Conservation (phyloP, 2,888 invertebrate genomes). For the Drosophila kokeensis region DNA sequence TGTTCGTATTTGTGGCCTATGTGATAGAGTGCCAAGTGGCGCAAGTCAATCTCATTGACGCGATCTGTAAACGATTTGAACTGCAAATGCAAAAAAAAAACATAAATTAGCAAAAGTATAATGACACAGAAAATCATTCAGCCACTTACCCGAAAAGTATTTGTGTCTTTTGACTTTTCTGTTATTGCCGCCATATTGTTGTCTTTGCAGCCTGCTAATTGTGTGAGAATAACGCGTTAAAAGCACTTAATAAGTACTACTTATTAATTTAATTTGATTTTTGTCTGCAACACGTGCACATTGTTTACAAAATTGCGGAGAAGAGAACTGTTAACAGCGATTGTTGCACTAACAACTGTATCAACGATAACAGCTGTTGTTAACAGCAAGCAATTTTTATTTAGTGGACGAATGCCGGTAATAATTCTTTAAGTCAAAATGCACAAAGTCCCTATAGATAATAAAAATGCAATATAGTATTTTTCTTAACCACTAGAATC, state of each 20-base stretch:
- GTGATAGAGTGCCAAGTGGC: conserved; percentile 92
- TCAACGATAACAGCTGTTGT: neutral
- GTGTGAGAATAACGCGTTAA: neutral
- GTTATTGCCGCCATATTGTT: conserved; percentile 58
- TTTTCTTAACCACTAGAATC: neutral
- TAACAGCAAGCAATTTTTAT: neutral
- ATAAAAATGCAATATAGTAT: neutral
- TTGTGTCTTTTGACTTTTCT: conserved; percentile 89
- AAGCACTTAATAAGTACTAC: neutral
- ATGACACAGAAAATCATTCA: conserved; percentile 3
- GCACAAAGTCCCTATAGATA: neutral
- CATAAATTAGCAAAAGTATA: neutral
- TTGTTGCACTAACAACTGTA: neutral
- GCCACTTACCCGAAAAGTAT: conserved; percentile 90
- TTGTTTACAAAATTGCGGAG: conserved; percentile 49
- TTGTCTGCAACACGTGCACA: conserved; percentile 47
- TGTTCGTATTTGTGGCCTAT: conserved; percentile 91
- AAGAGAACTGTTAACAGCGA: conserved; percentile 9
- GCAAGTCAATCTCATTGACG: conserved; percentile 92
- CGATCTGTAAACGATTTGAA: conserved; percentile 95
- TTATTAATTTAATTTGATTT: conserved; percentile 2
- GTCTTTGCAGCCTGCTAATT: neutral
- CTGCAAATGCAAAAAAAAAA: conserved; percentile 85
- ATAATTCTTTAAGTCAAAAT: neutral
- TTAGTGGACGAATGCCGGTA: neutral